Percentiles rank a stretch among this genome's conserved stretches.
Evolutionary conservation across 2,888 invertebrate genomes (phyloP).

Genomic region (Siphlonurus alternatus): DNA sequence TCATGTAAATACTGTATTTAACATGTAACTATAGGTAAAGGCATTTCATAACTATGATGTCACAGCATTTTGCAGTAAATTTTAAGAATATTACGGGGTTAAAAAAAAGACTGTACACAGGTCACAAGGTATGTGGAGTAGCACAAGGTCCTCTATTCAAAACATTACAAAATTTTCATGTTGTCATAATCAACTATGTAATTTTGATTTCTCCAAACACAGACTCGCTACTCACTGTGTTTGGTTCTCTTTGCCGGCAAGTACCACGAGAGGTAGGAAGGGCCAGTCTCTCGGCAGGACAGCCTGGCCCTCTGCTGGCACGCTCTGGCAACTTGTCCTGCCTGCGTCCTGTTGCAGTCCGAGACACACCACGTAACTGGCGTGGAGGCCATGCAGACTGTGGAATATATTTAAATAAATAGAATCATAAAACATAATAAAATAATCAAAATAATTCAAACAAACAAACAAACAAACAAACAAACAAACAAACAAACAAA

Average conservation of each 20-base stretch:
- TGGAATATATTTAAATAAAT: not conserved
- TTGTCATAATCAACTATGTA: no score
- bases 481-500: not conserved
- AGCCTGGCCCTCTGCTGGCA: conserved; percentile 29
- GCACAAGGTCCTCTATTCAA: no score
- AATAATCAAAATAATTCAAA: not conserved
- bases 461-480: not conserved
- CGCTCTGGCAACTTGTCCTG: not conserved
- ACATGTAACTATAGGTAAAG: no score
- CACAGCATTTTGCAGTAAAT: no score
- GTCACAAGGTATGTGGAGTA: no score
- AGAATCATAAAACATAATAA: not conserved
- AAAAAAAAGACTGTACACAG: no score
- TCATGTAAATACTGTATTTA: no score
- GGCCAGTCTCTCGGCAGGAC: conserved; percentile 67
- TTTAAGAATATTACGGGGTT: no score
- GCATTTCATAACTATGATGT: no score
- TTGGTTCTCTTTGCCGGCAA: not conserved
- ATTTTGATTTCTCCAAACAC: no score
- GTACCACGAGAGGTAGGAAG: conserved; percentile 44
- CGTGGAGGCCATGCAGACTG: not conserved
- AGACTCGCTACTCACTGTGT: no score
- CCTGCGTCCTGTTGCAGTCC: not conserved
- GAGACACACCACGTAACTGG: not conserved
- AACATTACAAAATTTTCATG: no score